Evolutionary conservation across 1,140 invertebrate species (phyloP).

Genomic region (Macrobrachium nipponense): DNA sequence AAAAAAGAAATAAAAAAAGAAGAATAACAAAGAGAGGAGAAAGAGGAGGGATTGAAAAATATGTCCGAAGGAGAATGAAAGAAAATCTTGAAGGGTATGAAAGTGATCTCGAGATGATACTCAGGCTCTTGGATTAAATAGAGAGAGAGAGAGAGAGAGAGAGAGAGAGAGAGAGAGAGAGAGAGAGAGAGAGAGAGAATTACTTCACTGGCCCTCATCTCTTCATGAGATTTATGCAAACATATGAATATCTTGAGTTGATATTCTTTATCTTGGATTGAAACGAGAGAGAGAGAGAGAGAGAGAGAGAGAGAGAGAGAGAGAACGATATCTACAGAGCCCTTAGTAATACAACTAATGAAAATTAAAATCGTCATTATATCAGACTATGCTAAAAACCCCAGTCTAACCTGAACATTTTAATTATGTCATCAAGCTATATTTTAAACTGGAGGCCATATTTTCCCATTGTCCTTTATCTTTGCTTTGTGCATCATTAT

Average conservation of each 20-base stretch:
- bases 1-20: not conserved
- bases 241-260: not conserved
- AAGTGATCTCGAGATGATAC: not conserved
- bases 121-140: not conserved
- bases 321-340: constrained; percentile 22
- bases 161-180: constrained; percentile 1
- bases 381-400: no score
- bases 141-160: constrained; percentile 20
- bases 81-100: not conserved
- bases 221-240: not conserved
- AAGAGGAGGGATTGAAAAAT: not conserved
- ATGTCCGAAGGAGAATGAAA: not conserved
- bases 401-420: no score
- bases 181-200: not conserved
- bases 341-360: not conserved
- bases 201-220: no score
- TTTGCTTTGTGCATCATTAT: no score
- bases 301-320: not conserved
- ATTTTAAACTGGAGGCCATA: no score
- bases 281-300: constrained; percentile 10
- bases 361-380: no score
- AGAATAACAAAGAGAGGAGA: constrained; percentile 8
- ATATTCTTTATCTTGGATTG: not conserved
- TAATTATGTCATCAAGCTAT: no score
- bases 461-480: no score